Base-by-base conservation (phyloP, 2,888 invertebrate genomes). In the Anaspis maculata region DNA sequence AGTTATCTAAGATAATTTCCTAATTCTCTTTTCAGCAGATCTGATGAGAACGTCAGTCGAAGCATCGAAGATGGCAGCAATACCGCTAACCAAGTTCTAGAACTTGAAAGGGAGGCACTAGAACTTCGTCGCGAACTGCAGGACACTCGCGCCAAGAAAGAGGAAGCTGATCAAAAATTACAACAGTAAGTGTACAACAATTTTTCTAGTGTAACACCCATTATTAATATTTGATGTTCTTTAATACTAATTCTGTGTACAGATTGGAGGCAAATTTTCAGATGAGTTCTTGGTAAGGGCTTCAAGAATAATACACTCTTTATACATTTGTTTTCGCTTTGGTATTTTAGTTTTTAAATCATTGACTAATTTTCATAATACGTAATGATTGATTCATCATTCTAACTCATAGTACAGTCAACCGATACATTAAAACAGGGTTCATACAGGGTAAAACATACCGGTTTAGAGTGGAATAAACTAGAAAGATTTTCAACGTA, bases 61-160 rank as follows among this genome's bases (percentile, higher is more conserved):
- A 19, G 33, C 38, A 10, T n/a, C n/a, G 56, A 55, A 24, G 50
- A 48, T 11, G 41, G 45, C 9, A 47, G 44, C 37, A 54, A 44
- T 42, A 50, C 64, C 3, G 59, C 61, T n/a, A 51, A 60, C n/a
- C 67, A 67, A 40, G 64, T 67, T 4, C 46, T 64, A 7, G 65
- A 66, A 46, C 35, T 67, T 6, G 77, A 76, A 32, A 53, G 70
- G 6, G 76, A 77, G 47, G 66, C 70, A 14, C 40, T 71, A 50
- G 57, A 60, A 29, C 47, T 68, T 22, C 67, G 74, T 50, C 67
- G 71, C 41, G 77, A 76, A 45, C 59, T 77, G 3, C 68, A 71
- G 3, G 76, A 76, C 41, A 69, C 71, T 53, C 67, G 72, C 42
- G 71, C 70, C 33, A 73, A 72, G 31, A 73, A 74, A 46, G 71